These are phyloP conservation scores for Syrrhaptes paradoxus DNA, from an alignment of 2,113 vertebrate species.

Conservation along the genomic window DNA sequence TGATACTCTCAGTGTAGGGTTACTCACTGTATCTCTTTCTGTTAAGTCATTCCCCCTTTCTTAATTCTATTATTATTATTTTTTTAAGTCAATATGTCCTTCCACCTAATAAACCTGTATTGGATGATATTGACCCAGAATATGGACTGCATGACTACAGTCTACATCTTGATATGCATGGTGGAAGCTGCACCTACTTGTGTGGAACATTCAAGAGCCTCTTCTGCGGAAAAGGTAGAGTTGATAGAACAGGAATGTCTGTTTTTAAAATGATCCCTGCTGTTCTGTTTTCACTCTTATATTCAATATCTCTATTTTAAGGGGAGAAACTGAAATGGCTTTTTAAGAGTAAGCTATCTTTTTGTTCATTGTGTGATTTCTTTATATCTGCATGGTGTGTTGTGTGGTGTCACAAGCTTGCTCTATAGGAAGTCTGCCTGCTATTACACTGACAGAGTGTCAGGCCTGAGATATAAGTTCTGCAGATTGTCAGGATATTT, in stretches of 20 bases:
- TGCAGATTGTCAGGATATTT: background rate
- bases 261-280: background rate
- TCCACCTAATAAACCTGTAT: constrained; percentile 50
- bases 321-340: background rate
- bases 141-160: constrained; percentile 86
- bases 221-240: constrained; percentile 85
- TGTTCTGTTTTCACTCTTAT: background rate
- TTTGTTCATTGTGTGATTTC: background rate
- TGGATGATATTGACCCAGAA: constrained; percentile 84
- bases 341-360: background rate
- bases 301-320: background rate
- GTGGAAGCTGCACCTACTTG: constrained; percentile 72
- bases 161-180: constrained; percentile 85
- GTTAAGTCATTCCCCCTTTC: background rate
- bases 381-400: background rate
- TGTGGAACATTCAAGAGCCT: constrained; percentile 80
- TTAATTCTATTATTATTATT: background rate
- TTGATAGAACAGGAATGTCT: background rate
- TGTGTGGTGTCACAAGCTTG: rapidly evolving
- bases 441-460: background rate
- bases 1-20: background rate
- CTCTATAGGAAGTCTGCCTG: background rate
- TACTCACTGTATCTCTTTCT: background rate
- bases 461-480: background rate
- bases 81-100: constrained; percentile 72